A percentile compares a stretch with the other conserved stretches of the same genome.
Conservation (phyloP, 2,113 vertebrate genomes). For the Shinisaurus crocodilurus region DNA sequence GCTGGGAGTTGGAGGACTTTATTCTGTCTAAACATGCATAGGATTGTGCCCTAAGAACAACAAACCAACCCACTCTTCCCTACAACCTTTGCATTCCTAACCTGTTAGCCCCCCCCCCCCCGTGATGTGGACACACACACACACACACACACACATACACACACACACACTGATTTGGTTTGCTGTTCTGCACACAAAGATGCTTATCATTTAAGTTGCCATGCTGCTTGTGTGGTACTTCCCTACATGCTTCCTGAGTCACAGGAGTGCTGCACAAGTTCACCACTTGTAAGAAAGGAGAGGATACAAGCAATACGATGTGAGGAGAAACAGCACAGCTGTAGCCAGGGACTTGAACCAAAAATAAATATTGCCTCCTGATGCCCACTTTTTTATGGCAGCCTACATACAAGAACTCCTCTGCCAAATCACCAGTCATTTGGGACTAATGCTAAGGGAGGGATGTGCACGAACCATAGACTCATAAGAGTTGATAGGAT, state of each 20-base stretch:
- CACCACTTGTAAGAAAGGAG: not conserved
- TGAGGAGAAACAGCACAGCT: not conserved
- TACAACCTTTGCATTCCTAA: not conserved
- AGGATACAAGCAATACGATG: not conserved
- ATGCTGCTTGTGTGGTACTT: conserved; percentile 34
- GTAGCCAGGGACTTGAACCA: not conserved
- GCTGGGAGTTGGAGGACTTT: no score
- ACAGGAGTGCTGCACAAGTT: not conserved
- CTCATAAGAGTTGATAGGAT: not conserved
- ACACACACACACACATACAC: not conserved
- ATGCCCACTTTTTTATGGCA: not conserved
- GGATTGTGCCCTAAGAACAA: no score
- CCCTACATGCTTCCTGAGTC: conserved; percentile 24
- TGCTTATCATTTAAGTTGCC: not conserved
- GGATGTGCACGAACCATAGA: not conserved
- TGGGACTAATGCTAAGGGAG: rapidly evolving
- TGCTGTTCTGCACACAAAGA: not conserved
- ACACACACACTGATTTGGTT: not conserved
- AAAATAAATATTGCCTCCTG: not conserved
- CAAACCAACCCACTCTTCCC: not conserved
- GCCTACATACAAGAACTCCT: not conserved
- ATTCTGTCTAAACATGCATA: no score
- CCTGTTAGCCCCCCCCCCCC: rapidly evolving
- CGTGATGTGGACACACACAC: not conserved
- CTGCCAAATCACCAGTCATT: not conserved